These are phyloP conservation scores for Hystrix cristata DNA, from an alignment of 2,113 vertebrate species.

Conservation along the genomic window DNA sequence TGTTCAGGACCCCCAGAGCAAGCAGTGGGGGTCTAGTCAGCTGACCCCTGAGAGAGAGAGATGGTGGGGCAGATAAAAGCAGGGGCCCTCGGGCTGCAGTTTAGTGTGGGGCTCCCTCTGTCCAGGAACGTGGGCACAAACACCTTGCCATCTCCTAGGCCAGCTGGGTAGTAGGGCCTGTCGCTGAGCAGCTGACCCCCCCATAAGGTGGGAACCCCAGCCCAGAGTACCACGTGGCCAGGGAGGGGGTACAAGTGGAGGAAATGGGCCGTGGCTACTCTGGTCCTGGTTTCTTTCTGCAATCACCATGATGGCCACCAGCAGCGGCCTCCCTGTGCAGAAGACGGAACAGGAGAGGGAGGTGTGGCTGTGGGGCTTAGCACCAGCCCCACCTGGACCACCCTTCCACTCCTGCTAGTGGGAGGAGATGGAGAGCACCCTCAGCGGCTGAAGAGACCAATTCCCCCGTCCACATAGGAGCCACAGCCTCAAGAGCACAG, in stretches of 20 bases:
- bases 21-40: not conserved
- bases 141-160: not conserved
- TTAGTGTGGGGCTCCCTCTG: not conserved
- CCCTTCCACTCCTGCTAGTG: not conserved
- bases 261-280: not conserved
- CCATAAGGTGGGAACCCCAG: not conserved
- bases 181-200: not conserved
- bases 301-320: not conserved
- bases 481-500: not conserved
- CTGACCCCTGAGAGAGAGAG: not conserved
- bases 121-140: not conserved
- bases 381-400: not conserved
- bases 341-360: not conserved
- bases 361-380: not conserved
- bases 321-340: not conserved
- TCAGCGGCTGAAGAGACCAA: not conserved
- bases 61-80: not conserved
- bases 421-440: not conserved
- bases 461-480: not conserved
- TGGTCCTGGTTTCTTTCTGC: not conserved
- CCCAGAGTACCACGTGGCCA: not conserved
- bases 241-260: rapidly evolving
- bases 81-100: rapidly evolving
- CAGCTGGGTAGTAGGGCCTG: not conserved
- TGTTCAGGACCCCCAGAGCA: not conserved